Percentiles rank a stretch among this genome's conserved stretches.
Evolutionary conservation across 2,113 vertebrate species (phyloP).

Genomic region (Siniperca knerii): DNA sequence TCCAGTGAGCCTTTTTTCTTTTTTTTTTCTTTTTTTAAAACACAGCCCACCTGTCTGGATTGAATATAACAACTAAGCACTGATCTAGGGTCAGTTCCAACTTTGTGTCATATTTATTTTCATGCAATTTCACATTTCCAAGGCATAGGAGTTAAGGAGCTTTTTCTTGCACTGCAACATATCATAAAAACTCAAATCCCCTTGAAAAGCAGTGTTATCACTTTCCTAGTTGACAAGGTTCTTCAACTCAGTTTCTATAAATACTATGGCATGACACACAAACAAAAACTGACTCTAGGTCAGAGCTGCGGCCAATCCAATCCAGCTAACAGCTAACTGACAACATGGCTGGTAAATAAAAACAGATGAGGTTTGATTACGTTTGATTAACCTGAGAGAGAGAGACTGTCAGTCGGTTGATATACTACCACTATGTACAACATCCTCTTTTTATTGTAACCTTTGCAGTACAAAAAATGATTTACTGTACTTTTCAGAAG

Average conservation of each 20-base stretch:
- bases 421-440: slow-evolving; percentile 65
- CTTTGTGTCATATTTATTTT: slow-evolving; percentile 23
- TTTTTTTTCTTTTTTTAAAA: slow-evolving; percentile 1
- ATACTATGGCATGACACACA: slow-evolving; percentile 4
- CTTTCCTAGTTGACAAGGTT: background rate
- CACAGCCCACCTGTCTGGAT: slow-evolving; percentile 38
- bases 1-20: slow-evolving; percentile 36
- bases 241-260: slow-evolving; percentile 14
- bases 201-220: slow-evolving; percentile 14
- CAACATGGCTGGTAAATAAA: slow-evolving; percentile 54
- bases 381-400: slow-evolving; percentile 79
- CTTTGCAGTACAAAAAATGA: slow-evolving; percentile 50
- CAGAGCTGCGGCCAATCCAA: slow-evolving; percentile 28
- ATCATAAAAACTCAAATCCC: slow-evolving; percentile 14
- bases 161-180: slow-evolving; percentile 4
- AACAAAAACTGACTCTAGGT: slow-evolving; percentile 37
- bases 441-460: slow-evolving; percentile 52
- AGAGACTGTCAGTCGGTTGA: slow-evolving; percentile 63
- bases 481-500: slow-evolving; percentile 38
- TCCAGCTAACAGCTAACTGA: slow-evolving; percentile 29
- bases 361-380: slow-evolving; percentile 69
- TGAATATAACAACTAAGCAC: slow-evolving; percentile 34
- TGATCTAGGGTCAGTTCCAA: slow-evolving; percentile 40
- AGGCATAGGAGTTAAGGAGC: background rate
- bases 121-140: slow-evolving; percentile 45